phyloP scores from a whole-genome alignment of 2,888 invertebrate genomes.

The Ceramica pisi region DNA sequence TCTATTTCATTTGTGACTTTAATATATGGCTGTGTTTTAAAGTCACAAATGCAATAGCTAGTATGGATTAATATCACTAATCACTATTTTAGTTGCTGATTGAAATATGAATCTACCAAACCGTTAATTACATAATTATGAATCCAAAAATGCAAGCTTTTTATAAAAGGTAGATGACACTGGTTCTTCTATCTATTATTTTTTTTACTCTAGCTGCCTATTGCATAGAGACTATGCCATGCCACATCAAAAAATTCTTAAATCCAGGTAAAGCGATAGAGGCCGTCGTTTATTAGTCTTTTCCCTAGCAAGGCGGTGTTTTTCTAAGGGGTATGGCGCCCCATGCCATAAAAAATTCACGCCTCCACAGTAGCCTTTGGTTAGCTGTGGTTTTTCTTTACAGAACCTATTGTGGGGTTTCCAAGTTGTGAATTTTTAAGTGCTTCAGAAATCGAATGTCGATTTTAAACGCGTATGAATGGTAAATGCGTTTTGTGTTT shows the following conservation, averaged over 20 bases:
- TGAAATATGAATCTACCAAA: too few relatives aligned
- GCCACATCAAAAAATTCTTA: constrained; percentile 64
- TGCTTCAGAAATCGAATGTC: constrained; percentile 57
- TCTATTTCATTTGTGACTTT: too few relatives aligned
- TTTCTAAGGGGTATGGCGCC: constrained; percentile 83
- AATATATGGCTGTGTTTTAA: too few relatives aligned
- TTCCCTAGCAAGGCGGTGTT: constrained; percentile 85
- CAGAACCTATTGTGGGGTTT: constrained; percentile 60
- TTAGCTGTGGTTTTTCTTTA: constrained; percentile 79
- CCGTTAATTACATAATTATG: too few relatives aligned
- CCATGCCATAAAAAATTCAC: constrained; percentile 88
- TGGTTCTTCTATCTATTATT: too few relatives aligned
- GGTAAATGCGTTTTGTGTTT: constrained; percentile 43
- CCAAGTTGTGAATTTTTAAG: constrained; percentile 77
- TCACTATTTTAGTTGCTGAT: too few relatives aligned
- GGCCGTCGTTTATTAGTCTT: constrained; percentile 84
- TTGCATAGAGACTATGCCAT: constrained; percentile 1
- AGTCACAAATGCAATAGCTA: too few relatives aligned
- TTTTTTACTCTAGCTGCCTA: too few relatives aligned
- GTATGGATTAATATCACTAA: too few relatives aligned
- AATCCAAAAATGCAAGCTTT: too few relatives aligned
- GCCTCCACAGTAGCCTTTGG: constrained; percentile 76
- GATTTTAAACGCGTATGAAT: constrained; percentile 35
- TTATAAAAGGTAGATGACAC: too few relatives aligned
- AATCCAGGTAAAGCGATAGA: constrained; percentile 59